phyloP scores from a whole-genome alignment of 2,113 vertebrate genomes.

The Colossoma macropomum region DNA sequence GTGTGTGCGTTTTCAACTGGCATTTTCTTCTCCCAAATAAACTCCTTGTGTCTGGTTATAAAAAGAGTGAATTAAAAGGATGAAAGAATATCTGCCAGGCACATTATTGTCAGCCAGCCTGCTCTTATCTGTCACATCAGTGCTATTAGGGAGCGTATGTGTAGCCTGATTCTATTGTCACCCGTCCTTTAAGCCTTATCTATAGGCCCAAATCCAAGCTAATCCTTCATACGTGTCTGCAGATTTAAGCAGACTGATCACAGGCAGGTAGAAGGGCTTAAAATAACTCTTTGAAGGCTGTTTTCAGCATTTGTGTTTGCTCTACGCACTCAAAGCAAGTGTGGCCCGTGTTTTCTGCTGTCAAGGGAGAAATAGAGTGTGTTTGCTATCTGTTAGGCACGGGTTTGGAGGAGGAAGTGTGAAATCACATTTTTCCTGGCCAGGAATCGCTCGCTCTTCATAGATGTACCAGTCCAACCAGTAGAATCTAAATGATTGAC shows the following conservation, averaged over 20 bases:
- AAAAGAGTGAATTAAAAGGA: background rate
- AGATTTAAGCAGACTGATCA: slow-evolving; percentile 4
- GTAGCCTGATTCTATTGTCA: background rate
- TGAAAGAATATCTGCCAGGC: background rate
- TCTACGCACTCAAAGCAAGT: background rate
- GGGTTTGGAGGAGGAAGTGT: slow-evolving; percentile 57
- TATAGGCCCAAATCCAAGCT: background rate
- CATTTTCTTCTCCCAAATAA: background rate
- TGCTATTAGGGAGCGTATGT: background rate
- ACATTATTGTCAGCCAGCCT: background rate
- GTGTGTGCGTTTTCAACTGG: background rate
- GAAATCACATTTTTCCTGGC: slow-evolving; percentile 64
- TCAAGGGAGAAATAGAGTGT: slow-evolving; percentile 16
- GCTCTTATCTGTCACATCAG: background rate
- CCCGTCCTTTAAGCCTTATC: background rate
- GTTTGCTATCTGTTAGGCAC: slow-evolving; percentile 33
- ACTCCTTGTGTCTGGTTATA: background rate
- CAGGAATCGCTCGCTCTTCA: slow-evolving; percentile 48
- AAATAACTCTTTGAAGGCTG: background rate
- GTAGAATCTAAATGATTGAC: slow-evolving; percentile 21
- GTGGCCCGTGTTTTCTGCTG: background rate
- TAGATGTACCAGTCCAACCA: slow-evolving; percentile 24
- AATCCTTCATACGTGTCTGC: background rate
- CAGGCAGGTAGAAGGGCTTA: slow-evolving; percentile 11
- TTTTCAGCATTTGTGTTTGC: background rate